A percentile compares a stretch with the other conserved stretches of the same genome.
phyloP scores from a whole-genome alignment of 2,888 invertebrate genomes.

The Amiota communis region DNA sequence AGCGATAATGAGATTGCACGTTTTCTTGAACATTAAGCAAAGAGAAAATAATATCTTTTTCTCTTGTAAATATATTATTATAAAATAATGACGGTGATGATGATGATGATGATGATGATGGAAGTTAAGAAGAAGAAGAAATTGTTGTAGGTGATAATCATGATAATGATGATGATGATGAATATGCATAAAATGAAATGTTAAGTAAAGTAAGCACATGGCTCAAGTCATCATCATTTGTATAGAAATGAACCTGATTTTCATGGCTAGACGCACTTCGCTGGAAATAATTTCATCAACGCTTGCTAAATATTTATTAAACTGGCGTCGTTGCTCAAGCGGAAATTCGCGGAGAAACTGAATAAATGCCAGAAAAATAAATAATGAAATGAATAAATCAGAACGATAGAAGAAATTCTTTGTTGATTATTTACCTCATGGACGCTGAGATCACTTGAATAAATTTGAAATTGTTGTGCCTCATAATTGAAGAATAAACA shows the following conservation, averaged over 20 bases:
- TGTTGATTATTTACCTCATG: constrained; percentile 54
- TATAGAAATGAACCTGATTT: constrained; percentile 60
- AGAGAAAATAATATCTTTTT: neutral
- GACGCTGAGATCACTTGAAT: constrained; percentile 57
- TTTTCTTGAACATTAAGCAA: neutral
- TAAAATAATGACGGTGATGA: too few relatives aligned
- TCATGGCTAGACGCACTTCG: constrained; percentile 64
- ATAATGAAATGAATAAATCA: constrained; percentile 5
- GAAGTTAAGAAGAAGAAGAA: neutral
- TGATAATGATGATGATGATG: constrained; percentile 26
- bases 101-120: neutral
- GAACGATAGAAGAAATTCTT: neutral
- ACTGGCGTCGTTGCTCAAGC: constrained; percentile 74
- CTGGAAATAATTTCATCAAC: constrained; percentile 64
- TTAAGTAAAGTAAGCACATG: constrained; percentile 8
- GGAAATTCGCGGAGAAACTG: constrained; percentile 64
- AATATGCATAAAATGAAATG: constrained; percentile 11
- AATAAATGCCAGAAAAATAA: constrained; percentile 21
- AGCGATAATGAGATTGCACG: neutral
- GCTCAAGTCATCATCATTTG: constrained; percentile 25
- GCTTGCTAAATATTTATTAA: constrained; percentile 75
- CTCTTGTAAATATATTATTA: too few relatives aligned
- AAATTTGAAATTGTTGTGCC: constrained; percentile 53
- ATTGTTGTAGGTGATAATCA: neutral
- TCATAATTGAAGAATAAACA: constrained; percentile 64